Evolutionary conservation across 2,888 invertebrate species (phyloP), one percentile per base, ranked within the genome.

Genomic region (Alcis repandata): DNA sequence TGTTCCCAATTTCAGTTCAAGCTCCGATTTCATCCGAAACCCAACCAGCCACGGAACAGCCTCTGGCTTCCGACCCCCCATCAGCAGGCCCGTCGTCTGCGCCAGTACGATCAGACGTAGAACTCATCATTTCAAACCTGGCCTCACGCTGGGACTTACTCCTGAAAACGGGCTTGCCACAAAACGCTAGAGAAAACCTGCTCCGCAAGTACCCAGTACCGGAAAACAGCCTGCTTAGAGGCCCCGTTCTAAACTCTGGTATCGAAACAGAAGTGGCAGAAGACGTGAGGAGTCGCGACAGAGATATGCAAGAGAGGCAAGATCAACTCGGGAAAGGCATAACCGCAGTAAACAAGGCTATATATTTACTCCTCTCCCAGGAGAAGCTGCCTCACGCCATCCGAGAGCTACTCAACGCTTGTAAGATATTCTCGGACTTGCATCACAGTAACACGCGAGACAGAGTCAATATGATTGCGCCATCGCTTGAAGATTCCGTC

Each of bases 401-500:
- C 13, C 51, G 51, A n/a, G 19, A 13, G 13, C 2, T 51, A 19
- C 19, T 8, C 36, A 36, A 51, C 19, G 51, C 36, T 19, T 36
- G 51, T 13, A 33, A 36, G 1, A 36, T 51, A 6, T 17, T 51
- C 11, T 3, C 51, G 0, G 36, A 36, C 8, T 9, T 36, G 11
- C 51, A 51, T 32, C 11, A 51, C 19, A 13, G 19, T 11, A 11
- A 1, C 11, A 51, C 36, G 0, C 17, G 8, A 6, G 20, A 51
- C n/a, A 51, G 51, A 8, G 13, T 36, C n/a, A 19, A 9, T 10
- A 1, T 33, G 2, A 36, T 51, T 9, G 19, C 49, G 33, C 8
- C 49, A 11, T 51, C 11, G 13, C 19, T 51, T 13, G 33, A 36
- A 19, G 33, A 51, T 51, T 51, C 49, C n/a, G 17, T 36, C 17